Evolutionary conservation across 2,797 vertebrate genomes (phyloP).

Genomic region (Bovichtus diacanthus): DNA sequence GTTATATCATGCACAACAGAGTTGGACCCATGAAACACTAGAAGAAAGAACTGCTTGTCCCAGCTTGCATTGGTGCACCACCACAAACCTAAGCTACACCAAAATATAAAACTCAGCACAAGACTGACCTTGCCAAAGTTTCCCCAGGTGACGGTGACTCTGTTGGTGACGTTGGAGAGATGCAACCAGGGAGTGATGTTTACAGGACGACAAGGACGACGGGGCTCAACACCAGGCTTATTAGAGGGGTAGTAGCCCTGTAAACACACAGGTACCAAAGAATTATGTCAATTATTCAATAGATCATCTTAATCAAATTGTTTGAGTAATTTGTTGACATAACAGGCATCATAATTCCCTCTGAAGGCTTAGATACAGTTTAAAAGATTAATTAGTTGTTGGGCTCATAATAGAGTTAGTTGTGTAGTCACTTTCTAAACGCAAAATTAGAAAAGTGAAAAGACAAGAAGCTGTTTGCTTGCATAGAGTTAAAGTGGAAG

Average conservation of each 20-base stretch:
- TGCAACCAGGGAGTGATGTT: constrained; percentile 99
- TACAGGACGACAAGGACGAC: constrained; percentile 96
- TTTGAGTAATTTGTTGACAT: background rate
- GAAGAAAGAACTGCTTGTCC: background rate
- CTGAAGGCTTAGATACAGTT: background rate
- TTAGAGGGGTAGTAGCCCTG: constrained; percentile 99
- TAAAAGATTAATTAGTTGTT: background rate
- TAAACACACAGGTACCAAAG: constrained; percentile 18
- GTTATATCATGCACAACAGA: background rate
- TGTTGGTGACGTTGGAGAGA: constrained; percentile 93
- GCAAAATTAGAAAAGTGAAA: background rate
- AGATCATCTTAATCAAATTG: background rate
- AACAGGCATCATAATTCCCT: background rate
- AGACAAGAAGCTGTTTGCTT: background rate
- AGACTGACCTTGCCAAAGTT: constrained; percentile 95
- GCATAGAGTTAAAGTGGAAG: background rate
- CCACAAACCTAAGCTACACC: background rate
- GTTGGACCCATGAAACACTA: constrained; percentile 1
- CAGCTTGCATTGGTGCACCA: constrained; percentile 12
- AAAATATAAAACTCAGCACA: constrained; percentile 1
- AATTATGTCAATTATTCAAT: background rate
- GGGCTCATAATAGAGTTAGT: background rate
- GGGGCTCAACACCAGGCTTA: constrained; percentile 97
- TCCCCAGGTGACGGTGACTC: constrained; percentile 97
- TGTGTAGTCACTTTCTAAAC: background rate